phyloP scores from a whole-genome alignment of 2,113 vertebrate species.

The Lonchura striata region DNA sequence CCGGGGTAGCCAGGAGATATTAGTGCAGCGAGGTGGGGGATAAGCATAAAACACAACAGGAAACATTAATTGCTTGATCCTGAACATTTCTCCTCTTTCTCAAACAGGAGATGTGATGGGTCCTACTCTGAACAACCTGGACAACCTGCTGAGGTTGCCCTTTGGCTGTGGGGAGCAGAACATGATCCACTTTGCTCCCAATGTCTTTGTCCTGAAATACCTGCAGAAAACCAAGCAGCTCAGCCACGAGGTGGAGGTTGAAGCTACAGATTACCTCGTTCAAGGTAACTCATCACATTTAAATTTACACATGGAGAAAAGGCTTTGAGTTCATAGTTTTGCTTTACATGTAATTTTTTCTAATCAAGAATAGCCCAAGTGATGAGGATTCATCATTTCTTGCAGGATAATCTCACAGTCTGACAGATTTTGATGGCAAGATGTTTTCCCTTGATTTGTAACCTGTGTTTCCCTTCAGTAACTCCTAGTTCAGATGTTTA shows the following conservation, averaged over 20 bases:
- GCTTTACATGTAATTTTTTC: background rate
- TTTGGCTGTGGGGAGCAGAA: slow-evolving; percentile 96
- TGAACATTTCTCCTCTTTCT: background rate
- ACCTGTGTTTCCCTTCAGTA: background rate
- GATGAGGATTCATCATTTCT: background rate
- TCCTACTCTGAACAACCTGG: slow-evolving; percentile 87
- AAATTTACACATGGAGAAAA: background rate
- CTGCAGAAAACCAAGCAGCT: slow-evolving; percentile 91
- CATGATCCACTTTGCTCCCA: slow-evolving; percentile 96
- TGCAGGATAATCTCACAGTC: background rate
- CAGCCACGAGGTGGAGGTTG: slow-evolving; percentile 82
- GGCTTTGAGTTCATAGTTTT: background rate
- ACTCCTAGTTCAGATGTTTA: background rate
- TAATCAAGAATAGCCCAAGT: background rate
- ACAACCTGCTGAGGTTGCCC: slow-evolving; percentile 85
- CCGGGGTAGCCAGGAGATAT: background rate
- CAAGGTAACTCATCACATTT: slow-evolving; percentile 69
- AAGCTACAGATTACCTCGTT: slow-evolving; percentile 87
- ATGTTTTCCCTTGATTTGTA: background rate
- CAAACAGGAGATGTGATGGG: slow-evolving; percentile 91
- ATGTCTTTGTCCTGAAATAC: slow-evolving; percentile 92
- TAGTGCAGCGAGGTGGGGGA: background rate
- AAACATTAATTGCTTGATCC: background rate
- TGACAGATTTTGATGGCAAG: background rate
- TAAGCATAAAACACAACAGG: background rate